Evolutionary conservation across 1,140 invertebrate species (phyloP).

Genomic region (Drosophila ironensis): DNA sequence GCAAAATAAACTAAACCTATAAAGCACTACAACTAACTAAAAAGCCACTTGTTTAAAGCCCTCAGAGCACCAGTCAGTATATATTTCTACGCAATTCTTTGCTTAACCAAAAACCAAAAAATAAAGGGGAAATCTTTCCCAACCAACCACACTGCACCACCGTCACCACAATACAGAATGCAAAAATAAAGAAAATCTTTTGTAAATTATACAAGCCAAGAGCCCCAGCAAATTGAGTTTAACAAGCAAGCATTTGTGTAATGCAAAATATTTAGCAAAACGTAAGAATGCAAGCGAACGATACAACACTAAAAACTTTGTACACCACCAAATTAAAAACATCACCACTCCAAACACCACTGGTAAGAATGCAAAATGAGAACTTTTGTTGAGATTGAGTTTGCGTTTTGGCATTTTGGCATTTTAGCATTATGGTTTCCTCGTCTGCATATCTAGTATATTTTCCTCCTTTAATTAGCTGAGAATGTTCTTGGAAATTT

Average conservation of each 20-base stretch:
- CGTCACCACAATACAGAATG: conserved; percentile 23
- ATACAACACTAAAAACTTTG: conserved; percentile 8
- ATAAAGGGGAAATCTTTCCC: neutral
- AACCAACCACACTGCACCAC: conserved; percentile 15
- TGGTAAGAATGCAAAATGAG: conserved; percentile 78
- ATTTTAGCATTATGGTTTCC: conserved; percentile 32
- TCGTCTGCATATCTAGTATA: conserved; percentile 9
- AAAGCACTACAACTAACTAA: conserved; percentile 25
- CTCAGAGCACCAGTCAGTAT: conserved; percentile 32
- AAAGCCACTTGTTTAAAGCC: conserved; percentile 27
- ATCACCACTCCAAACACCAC: conserved; percentile 58
- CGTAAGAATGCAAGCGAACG: conserved; percentile 16
- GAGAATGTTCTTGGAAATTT: neutral
- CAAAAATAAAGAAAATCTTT: conserved; percentile 12
- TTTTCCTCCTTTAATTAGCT: conserved; percentile 5
- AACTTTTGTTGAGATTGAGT: conserved; percentile 43
- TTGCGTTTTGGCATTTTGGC: conserved; percentile 46
- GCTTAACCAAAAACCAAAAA: conserved; percentile 17
- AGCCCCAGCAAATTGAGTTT: conserved; percentile 66
- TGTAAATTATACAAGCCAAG: conserved; percentile 64
- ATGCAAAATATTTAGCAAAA: conserved; percentile 23
- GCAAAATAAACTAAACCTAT: conserved; percentile 12
- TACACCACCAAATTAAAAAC: conserved; percentile 25
- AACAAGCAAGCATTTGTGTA: conserved; percentile 26
- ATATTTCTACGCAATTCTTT: conserved; percentile 20